Conservation (phyloP, 2,113 vertebrate genomes). For the Myrmecobius fasciatus region DNA sequence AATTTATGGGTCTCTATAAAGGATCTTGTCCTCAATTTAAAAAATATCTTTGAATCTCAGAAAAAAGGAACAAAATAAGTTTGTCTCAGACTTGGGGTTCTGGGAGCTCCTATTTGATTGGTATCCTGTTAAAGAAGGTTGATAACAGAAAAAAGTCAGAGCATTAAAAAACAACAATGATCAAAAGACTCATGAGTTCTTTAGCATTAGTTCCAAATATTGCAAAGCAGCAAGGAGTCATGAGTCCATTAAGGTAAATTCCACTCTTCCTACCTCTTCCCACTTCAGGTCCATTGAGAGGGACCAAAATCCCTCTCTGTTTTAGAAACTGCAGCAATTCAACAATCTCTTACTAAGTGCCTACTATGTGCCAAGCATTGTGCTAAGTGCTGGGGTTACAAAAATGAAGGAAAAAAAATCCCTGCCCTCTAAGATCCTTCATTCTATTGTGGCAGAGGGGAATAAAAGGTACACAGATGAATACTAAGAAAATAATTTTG, state of each 20-base stretch:
- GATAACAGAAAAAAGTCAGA: not conserved
- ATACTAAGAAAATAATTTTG: not conserved
- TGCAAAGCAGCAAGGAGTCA: not conserved
- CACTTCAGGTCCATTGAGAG: not conserved
- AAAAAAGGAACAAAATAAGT: not conserved
- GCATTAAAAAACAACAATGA: not conserved
- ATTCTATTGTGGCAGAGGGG: not conserved
- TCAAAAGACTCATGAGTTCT: not conserved
- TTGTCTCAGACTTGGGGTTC: not conserved
- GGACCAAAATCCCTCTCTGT: not conserved
- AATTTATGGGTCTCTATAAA: not conserved
- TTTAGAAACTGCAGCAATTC: not conserved
- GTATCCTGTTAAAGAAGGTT: constrained; percentile 13
- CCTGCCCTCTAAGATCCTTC: not conserved
- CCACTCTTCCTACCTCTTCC: not conserved
- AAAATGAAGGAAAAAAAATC: not conserved
- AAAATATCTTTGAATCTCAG: not conserved
- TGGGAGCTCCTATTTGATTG: constrained; percentile 24
- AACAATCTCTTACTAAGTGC: not conserved
- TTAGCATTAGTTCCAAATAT: not conserved
- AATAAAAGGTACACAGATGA: not conserved
- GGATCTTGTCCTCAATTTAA: constrained; percentile 5
- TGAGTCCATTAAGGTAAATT: not conserved
- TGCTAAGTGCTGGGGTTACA: not conserved
- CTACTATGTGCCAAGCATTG: not conserved